Conservation (phyloP, 23 tunicate species). For the Aplidium turbinatum region DNA sequence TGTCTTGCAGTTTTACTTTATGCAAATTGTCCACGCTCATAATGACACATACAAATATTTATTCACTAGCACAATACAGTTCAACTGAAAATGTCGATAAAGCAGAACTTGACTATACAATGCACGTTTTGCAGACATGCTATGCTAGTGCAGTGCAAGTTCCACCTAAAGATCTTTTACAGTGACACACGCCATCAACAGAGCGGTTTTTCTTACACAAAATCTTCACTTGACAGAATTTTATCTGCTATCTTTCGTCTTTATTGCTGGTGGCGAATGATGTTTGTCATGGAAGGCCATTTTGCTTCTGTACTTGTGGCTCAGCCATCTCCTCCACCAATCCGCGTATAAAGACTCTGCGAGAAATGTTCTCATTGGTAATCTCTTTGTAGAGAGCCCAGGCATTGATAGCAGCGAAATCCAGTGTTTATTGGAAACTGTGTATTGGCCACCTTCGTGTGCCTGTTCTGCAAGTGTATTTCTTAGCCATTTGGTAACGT, state of each 20-base stretch:
- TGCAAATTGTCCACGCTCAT: too few species aligned
- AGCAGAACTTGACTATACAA: too few species aligned
- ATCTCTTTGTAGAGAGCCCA: constrained; percentile 27
- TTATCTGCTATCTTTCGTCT: constrained; percentile 9
- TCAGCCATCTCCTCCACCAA: constrained; percentile 17
- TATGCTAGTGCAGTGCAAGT: constrained; percentile 1
- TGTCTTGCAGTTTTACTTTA: too few species aligned
- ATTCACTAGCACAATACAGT: too few species aligned
- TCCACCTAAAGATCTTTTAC: constrained; percentile 23
- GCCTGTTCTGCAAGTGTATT: constrained; percentile 15
- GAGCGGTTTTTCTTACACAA: constrained; percentile 22
- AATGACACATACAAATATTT: too few species aligned
- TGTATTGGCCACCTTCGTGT: constrained; percentile 22
- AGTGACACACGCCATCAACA: background rate
- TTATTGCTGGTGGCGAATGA: too few species aligned
- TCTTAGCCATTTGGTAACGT: constrained; percentile 6
- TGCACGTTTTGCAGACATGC: constrained; percentile 8
- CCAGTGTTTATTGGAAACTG: constrained; percentile 8
- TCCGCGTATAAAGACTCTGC: constrained; percentile 6
- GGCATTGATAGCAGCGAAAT: constrained; percentile 19
- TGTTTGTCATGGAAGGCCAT: background rate
- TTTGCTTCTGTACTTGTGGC: constrained; percentile 7
- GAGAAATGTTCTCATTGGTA: constrained; percentile 16
- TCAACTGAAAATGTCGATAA: too few species aligned
- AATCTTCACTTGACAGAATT: constrained; percentile 8